Evolutionary conservation across 2,888 invertebrate genomes (phyloP), one percentile per base, ranked within the genome.

Genomic region (Drosophila mimetica): DNA sequence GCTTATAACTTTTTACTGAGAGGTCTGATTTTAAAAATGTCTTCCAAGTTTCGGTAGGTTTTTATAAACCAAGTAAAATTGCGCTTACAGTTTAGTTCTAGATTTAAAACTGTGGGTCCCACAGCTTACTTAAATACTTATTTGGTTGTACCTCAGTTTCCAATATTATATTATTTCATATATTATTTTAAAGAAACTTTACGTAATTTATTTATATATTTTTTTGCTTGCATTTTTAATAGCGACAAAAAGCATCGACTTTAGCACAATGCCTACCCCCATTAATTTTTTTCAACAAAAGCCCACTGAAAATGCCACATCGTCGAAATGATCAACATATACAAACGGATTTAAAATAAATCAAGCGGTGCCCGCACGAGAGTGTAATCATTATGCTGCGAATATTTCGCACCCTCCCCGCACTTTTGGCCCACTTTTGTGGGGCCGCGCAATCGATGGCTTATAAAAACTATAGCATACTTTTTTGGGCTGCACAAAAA

Each of bases 391-490:
- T 61, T 61, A 60, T 61, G 60, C 46, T 37, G 61, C 61, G 44
- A 61, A 20, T 53, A 28, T 41, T 32, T 42, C 32, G 28, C 53
- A 18, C 16, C 39, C 39, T 20, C 30, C 28, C 30, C 28, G 25
- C 59, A 18, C 36, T 61, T 44, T 37, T 30, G 63, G 30, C 36
- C 60, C 42, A 60, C 42, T 60, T 60, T 37, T 46, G 44, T 37
- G 57, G 55, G 9, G 7, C 7, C 18, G 46, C 41, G 55, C 61
- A 51, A 69, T 84, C 67, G 67, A 52, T 44, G 44, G 79, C 76
- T 82, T 69, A 86, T 74, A 86, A 86, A 79, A 84, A 86, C 42
- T 72, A 64, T 67, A 60, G 78, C 73, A 67, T 59, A 67, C 72
- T 85, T 82, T 79, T 79, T 79, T 76, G 34, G 79, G 65, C 16